phyloP scores from a whole-genome alignment of 64 coral and sea anemone genomes.

The Orbicella faveolata region DNA sequence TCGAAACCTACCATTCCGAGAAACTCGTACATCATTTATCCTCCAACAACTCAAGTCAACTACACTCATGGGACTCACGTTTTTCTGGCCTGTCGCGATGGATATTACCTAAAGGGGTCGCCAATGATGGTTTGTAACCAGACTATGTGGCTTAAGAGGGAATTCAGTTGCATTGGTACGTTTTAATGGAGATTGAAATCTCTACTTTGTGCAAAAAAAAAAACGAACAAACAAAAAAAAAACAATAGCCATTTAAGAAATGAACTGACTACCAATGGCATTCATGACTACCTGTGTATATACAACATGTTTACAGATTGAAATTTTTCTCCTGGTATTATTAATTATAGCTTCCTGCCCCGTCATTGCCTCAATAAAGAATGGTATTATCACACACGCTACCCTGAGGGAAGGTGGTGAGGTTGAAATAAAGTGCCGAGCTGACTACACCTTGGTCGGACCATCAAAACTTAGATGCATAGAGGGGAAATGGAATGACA shows the following conservation, averaged over 20 bases:
- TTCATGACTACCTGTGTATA: not conserved
- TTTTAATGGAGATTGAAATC: not conserved
- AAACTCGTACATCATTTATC: not conserved
- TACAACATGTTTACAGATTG: no score
- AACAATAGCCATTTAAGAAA: no score
- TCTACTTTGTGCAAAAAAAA: no score
- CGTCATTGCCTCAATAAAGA: not conserved
- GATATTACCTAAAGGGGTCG: not conserved
- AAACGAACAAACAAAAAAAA: no score
- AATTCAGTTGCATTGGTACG: conserved; percentile 4
- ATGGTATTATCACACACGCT: not conserved
- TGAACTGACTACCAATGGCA: no score
- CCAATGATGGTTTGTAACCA: conserved; percentile 5
- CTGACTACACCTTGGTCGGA: not conserved
- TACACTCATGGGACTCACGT: not conserved
- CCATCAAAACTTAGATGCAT: not conserved
- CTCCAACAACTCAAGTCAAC: not conserved
- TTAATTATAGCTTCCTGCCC: not conserved
- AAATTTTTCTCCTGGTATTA: no score
- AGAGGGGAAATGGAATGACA: not conserved
- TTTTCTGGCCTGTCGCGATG: not conserved
- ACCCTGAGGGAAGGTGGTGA: not conserved
- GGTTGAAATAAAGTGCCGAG: not conserved
- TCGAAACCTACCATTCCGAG: not conserved
- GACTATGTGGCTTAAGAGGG: not conserved